A percentile compares a stretch with the other conserved stretches of the same genome.
These are phyloP conservation scores for Lagocephalus sceleratus DNA, from an alignment of 2,797 vertebrate species.

Conservation along the genomic window DNA sequence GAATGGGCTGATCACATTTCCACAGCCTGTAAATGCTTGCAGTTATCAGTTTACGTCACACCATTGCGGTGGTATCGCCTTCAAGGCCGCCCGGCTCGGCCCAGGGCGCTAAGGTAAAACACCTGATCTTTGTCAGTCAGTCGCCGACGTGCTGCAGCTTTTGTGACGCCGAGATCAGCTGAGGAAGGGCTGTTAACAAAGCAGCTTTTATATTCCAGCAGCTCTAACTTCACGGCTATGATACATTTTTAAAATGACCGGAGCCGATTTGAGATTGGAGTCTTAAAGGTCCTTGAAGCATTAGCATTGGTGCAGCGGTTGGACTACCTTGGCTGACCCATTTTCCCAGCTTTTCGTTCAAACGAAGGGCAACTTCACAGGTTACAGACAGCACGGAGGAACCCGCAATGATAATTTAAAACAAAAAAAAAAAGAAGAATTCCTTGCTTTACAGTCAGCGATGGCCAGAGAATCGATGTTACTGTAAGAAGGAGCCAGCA, in stretches of 20 bases:
- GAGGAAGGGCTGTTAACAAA: constrained; percentile 11
- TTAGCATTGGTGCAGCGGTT: constrained; percentile 33
- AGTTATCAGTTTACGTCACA: constrained; percentile 8
- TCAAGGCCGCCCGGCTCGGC: too few species aligned
- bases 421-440: constrained; percentile 9
- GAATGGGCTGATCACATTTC: constrained; percentile 10
- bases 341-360: constrained; percentile 64
- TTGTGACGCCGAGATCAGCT: constrained; percentile 5
- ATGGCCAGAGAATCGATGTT: constrained; percentile 53
- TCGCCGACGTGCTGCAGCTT: too few species aligned
- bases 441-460: constrained; percentile 31
- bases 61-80: background rate
- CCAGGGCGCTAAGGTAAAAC: too few species aligned
- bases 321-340: constrained; percentile 62
- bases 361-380: constrained; percentile 43
- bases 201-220: constrained; percentile 2
- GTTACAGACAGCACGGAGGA: constrained; percentile 34
- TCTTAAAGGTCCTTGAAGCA: constrained; percentile 20
- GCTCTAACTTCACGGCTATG: too few species aligned
- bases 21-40: background rate
- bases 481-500: constrained; percentile 35
- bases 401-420: constrained; percentile 25
- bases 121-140: too few species aligned
- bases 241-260: too few species aligned
- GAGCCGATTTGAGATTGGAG: too few species aligned